Conservation (phyloP, 2,113 vertebrate species). For the Ammodytes dubius region DNA sequence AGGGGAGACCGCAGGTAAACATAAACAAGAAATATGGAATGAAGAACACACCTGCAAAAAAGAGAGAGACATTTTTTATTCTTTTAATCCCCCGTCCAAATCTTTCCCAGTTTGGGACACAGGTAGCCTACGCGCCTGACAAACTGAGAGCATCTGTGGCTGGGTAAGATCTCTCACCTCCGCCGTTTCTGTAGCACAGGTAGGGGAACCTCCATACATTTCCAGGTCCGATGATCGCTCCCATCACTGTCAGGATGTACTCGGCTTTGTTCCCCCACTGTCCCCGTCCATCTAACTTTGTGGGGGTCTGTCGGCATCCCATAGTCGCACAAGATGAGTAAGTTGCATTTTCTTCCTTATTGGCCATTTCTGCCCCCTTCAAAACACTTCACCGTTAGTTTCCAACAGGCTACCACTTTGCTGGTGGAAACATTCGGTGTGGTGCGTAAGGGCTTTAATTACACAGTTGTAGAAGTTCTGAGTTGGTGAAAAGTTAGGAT, state of each 20-base stretch:
- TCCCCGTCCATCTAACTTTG: constrained; percentile 37
- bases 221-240: constrained; percentile 73
- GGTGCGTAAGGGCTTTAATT: no score
- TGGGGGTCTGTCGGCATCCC: not conserved
- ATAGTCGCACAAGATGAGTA: not conserved
- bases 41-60: constrained; percentile 70
- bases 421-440: not conserved
- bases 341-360: not conserved
- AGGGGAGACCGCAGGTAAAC: constrained; percentile 65
- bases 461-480: no score
- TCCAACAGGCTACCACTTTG: not conserved
- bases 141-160: not conserved
- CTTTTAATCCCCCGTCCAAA: no score
- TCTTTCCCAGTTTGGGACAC: no score
- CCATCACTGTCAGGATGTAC: constrained; percentile 77
- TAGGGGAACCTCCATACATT: constrained; percentile 77
- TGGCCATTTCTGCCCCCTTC: not conserved
- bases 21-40: constrained; percentile 75
- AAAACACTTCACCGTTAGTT: not conserved
- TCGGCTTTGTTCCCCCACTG: constrained; percentile 68
- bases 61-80: not conserved
- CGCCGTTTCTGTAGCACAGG: constrained; percentile 74
- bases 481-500: no score
- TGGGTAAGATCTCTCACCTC: constrained; percentile 42
- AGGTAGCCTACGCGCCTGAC: no score